Evolutionary conservation across 1,140 invertebrate species (phyloP).

Genomic region (Fopius arisanus): DNA sequence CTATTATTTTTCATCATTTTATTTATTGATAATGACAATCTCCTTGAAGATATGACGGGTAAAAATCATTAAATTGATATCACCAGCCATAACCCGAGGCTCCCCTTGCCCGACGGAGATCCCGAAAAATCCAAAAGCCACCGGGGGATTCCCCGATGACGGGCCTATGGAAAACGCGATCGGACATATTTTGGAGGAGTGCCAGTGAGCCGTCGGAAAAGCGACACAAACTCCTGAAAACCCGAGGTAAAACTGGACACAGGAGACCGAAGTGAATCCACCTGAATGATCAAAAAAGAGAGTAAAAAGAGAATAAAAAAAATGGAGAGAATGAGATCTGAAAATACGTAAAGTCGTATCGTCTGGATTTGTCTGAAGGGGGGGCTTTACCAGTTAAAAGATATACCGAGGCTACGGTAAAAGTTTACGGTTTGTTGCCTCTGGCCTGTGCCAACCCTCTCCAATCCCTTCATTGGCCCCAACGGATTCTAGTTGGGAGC

Average conservation of each 20-base stretch:
- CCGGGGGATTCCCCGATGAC: neutral
- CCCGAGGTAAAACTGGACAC: conserved; percentile 3
- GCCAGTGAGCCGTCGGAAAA: conserved; percentile 8
- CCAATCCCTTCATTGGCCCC: conserved; percentile 1
- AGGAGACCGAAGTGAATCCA: conserved; percentile 17
- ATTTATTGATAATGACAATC: too few species aligned
- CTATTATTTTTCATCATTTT: too few species aligned
- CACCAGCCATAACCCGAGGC: neutral
- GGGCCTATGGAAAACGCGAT: neutral
- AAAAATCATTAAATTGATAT: too few species aligned
- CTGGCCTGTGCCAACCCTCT: neutral
- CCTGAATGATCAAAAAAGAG: neutral
- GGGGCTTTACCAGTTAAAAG: conserved; percentile 35
- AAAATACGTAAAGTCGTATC: conserved; percentile 34
- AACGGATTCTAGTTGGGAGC: neutral
- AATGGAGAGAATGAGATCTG: neutral
- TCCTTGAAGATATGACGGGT: too few species aligned
- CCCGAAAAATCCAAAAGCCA: neutral
- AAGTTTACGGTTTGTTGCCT: neutral
- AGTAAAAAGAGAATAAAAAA: too few species aligned
- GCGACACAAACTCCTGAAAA: neutral
- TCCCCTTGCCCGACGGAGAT: neutral
- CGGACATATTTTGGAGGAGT: conserved; percentile 20
- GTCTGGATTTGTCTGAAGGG: conserved; percentile 26
- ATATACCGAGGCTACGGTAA: conserved; percentile 23